Conservation (phyloP, 2,888 invertebrate genomes). For the Platypus cylindrus region DNA sequence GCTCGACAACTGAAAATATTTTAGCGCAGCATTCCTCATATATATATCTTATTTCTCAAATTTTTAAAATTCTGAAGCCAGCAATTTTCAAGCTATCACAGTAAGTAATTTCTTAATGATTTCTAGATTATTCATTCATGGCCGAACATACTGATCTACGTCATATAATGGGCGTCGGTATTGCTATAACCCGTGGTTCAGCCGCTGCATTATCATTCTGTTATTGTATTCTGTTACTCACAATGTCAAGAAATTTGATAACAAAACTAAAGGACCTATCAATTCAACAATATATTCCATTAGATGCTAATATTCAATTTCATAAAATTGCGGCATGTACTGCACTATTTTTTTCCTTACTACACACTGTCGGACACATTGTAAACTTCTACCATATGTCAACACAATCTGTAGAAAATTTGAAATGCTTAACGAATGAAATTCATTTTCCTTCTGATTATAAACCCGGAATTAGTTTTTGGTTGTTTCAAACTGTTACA, state of each 20-base stretch:
- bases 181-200: conserved; percentile 87
- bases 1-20: too few species aligned
- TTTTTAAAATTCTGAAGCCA: too few species aligned
- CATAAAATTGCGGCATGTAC: conserved; percentile 95
- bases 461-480: conserved; percentile 85
- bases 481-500: conserved; percentile 91
- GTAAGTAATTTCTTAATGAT: too few species aligned
- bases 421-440: conserved; percentile 85
- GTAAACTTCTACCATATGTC: conserved; percentile 97
- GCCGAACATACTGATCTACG: conserved; percentile 88
- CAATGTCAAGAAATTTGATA: conserved; percentile 85
- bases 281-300: conserved; percentile 84
- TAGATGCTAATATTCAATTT: conserved; percentile 92
- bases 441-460: conserved; percentile 90
- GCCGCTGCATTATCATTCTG: conserved; percentile 91
- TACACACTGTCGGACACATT: conserved; percentile 89
- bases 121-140: conserved; percentile 85
- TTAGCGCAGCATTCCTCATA: too few species aligned
- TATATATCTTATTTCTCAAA: too few species aligned
- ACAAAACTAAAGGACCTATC: conserved; percentile 91
- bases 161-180: conserved; percentile 95
- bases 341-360: conserved; percentile 80
- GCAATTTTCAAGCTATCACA: too few species aligned
- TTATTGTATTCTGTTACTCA: conserved; percentile 78
- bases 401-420: conserved; percentile 85